Conservation (phyloP, 2,888 invertebrate species). For the Meganola albula region DNA sequence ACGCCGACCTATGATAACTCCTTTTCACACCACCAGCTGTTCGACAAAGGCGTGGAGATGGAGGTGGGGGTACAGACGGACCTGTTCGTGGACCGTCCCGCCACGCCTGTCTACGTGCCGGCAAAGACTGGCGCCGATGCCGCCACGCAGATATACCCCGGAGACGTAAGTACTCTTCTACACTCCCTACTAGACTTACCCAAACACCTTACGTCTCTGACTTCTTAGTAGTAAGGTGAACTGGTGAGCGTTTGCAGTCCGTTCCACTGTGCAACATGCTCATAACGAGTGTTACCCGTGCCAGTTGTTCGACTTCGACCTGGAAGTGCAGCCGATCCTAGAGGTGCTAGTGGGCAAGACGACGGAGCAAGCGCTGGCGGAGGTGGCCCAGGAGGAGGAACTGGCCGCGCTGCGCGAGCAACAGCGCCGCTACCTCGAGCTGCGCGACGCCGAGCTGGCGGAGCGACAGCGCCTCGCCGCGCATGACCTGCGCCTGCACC, state of each 20-base stretch:
- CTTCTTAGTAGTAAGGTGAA: no score
- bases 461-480: constrained; percentile 89
- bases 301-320: constrained; percentile 94
- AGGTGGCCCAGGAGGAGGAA: constrained; percentile 96
- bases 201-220: neutral
- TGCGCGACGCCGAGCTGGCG: constrained; percentile 88
- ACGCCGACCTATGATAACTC: neutral
- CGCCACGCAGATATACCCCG: constrained; percentile 91
- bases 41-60: constrained; percentile 84
- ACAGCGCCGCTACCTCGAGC: constrained; percentile 80
- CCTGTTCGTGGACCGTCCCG: constrained; percentile 88
- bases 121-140: constrained; percentile 88
- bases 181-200: neutral
- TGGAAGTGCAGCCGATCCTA: constrained; percentile 92
- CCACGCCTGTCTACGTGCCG: constrained; percentile 87
- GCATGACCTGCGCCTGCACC: constrained; percentile 82
- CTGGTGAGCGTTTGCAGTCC: no score
- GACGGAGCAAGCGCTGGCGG: constrained; percentile 91
- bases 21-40: constrained; percentile 70
- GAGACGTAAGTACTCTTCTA: constrained; percentile 81
- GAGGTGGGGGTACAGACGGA: constrained; percentile 93
- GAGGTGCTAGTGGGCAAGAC: constrained; percentile 94
- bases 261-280: no score
- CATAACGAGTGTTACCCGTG: constrained; percentile 8
- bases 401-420: constrained; percentile 87